Evolutionary conservation across 2,113 vertebrate species (phyloP).

Genomic region (Apteryx owenii): DNA sequence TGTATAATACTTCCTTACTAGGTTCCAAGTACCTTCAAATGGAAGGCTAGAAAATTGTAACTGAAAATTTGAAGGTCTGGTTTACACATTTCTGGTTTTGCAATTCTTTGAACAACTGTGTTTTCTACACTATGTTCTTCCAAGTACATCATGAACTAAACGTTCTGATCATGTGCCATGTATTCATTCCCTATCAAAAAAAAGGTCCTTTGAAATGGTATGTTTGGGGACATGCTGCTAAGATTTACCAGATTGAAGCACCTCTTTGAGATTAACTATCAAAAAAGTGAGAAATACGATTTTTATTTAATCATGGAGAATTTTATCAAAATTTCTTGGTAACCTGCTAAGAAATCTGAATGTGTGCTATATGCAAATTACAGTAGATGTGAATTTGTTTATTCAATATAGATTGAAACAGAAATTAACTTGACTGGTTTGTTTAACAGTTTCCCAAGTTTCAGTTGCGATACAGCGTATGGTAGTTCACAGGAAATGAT

Average conservation of each 20-base stretch:
- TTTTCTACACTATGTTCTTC: constrained; percentile 25
- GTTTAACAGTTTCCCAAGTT: background rate
- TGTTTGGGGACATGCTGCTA: background rate
- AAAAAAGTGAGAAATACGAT: background rate
- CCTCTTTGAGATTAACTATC: background rate
- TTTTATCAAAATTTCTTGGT: background rate
- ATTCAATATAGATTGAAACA: background rate
- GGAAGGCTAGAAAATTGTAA: background rate
- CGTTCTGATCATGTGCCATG: constrained; percentile 13
- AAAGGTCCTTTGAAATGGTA: background rate
- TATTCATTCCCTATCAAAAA: background rate
- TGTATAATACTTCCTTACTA: background rate
- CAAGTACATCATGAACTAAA: constrained; percentile 38
- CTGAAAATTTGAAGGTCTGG: background rate
- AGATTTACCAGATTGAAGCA: background rate
- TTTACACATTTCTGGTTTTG: constrained; percentile 26
- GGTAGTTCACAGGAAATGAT: background rate
- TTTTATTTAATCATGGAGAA: background rate
- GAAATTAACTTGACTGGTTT: background rate
- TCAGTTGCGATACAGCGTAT: background rate
- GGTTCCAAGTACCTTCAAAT: background rate
- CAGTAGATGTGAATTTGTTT: background rate
- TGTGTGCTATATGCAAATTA: background rate
- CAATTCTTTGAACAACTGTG: background rate
- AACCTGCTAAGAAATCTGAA: background rate